Base-by-base conservation (phyloP, 30 jellyfish, hydroid and myxozoan species). In the Aurelia sp. region DNA sequence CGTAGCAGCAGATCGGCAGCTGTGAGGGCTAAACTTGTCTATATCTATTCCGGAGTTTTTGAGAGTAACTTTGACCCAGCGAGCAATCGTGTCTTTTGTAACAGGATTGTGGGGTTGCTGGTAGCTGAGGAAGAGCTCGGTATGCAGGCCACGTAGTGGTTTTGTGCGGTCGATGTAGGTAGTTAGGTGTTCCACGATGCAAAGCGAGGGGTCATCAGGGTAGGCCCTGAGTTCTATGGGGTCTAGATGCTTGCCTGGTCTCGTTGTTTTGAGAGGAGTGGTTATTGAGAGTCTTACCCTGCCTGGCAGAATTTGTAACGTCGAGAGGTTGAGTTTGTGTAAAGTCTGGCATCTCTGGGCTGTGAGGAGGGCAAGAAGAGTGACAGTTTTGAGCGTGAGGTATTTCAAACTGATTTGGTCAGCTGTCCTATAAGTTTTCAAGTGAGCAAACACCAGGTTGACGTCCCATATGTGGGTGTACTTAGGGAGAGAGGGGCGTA, bases 331-430 rank as follows among this genome's bases (percentile, higher is more conserved):
- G n/a, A n/a, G 7, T 17, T 11, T 15, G 71, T 70, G 86, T 37
- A 82, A 37, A 3, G 92, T 70, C 57, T 82, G 86, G 70, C 92
- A 82, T 3, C 79, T 69, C 47, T 82, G 86, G 11, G 79, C 86
- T 3, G 79, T 17, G 21, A 82, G 40, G 4, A 82, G 20, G 18
- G 17, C 11, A 13, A 33, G 18, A 20, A 71, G 40, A 18, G 51
- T 66, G 8, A 21, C 79, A 2, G 79, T 37, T 31, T 62, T 60
- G 4, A 50, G 66, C 4, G 86, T 48, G 13, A 71, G 21, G 6
- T 37, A 30, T 41, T 71, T 71, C 11, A 71, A n/a, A 47, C 13
- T 71, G 13, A 71, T 6, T 40, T 71, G 17, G 10, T 17, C 37
- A 8, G 23, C 12, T 4, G 66, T 5, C 11, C 11, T 7, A 31